phyloP scores from a whole-genome alignment of 2,797 vertebrate genomes.

The Leontopithecus rosalia region DNA sequence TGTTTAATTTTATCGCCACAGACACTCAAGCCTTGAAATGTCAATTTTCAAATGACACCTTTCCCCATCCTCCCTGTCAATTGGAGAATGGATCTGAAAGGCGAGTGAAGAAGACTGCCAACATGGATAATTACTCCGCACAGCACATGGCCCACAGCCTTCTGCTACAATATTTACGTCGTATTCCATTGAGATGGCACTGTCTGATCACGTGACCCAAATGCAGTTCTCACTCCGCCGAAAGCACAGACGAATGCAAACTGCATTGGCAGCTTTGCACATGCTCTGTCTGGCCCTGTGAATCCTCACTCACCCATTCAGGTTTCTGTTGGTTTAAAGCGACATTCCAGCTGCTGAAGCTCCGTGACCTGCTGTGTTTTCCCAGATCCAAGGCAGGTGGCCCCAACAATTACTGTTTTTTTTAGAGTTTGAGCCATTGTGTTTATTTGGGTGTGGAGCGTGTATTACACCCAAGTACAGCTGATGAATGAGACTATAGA shows the following conservation, averaged over 20 bases:
- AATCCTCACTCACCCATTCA: constrained; percentile 78
- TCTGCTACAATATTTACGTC: constrained; percentile 8
- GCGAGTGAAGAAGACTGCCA: neutral
- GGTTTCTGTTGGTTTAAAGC: constrained; percentile 77
- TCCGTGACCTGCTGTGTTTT: constrained; percentile 66
- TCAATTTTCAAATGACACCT: neutral
- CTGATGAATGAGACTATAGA: constrained; percentile 29
- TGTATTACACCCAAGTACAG: neutral
- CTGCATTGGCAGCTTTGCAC: constrained; percentile 83
- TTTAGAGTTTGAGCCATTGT: neutral
- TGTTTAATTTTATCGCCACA: neutral
- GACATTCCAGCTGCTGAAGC: constrained; percentile 64
- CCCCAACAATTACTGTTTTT: neutral
- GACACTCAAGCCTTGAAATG: neutral
- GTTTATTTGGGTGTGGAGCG: neutral
- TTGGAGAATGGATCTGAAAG: neutral
- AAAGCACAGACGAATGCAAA: constrained; percentile 62
- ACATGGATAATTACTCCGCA: neutral
- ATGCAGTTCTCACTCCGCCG: constrained; percentile 48
- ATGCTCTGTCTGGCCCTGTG: constrained; percentile 84
- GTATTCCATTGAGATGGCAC: neutral
- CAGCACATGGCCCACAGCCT: constrained; percentile 57
- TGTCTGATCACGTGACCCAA: constrained; percentile 28
- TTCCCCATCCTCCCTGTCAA: neutral
- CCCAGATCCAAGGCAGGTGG: neutral